Conservation (phyloP, 2,797 vertebrate genomes). For the Limnodromus scolopaceus region DNA sequence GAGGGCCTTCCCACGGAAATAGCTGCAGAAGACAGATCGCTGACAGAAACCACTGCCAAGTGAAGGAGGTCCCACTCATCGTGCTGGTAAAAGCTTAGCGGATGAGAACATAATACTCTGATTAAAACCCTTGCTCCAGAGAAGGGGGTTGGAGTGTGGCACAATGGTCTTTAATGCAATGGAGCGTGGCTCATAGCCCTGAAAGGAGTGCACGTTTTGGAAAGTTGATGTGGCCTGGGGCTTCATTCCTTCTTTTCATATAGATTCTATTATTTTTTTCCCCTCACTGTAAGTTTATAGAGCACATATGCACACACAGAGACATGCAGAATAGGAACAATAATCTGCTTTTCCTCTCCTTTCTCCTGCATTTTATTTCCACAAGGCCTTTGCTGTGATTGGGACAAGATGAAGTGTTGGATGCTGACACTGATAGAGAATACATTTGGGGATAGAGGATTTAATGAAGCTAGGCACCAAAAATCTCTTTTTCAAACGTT, state of each 20-base stretch:
- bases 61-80: slow-evolving; percentile 44
- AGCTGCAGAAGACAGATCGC: slow-evolving; percentile 69
- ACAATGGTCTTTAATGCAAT: not conserved
- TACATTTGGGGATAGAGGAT: slow-evolving; percentile 39
- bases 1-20: slow-evolving; percentile 78
- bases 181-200: rapidly evolving
- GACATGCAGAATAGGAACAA: not conserved
- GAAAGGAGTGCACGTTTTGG: not conserved
- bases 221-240: not conserved
- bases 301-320: not conserved
- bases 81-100: slow-evolving; percentile 8
- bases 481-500: slow-evolving; percentile 37
- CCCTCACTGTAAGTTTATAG: not conserved
- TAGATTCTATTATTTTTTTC: not conserved
- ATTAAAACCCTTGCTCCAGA: not conserved
- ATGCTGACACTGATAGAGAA: slow-evolving; percentile 50
- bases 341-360: not conserved
- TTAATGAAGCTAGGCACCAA: slow-evolving; percentile 57
- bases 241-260: not conserved
- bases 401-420: slow-evolving; percentile 45
- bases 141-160: not conserved
- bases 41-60: slow-evolving; percentile 71
- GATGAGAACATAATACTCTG: not conserved
- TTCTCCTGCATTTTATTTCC: slow-evolving; percentile 29
- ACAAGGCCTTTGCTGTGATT: slow-evolving; percentile 25